Base-by-base conservation (phyloP, 2,113 vertebrate genomes). In the Desmodus rotundus region DNA sequence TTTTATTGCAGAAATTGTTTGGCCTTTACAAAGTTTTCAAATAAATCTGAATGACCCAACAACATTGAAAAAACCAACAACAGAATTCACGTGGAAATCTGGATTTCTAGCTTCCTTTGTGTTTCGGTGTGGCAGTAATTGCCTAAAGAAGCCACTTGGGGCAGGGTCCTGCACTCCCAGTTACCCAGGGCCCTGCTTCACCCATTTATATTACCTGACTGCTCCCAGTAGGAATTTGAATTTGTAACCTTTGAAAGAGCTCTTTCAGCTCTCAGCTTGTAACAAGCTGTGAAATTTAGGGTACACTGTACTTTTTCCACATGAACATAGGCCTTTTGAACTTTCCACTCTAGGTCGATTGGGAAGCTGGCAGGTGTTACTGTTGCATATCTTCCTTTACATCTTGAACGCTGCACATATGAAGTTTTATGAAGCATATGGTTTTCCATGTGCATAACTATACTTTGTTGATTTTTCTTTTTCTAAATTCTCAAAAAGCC, bases 391-490 rank as follows among this genome's bases (percentile, higher is more conserved):
- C 50, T 93, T 70, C 58, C 43, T 83, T 93, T 87, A 94, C 13
- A 38, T 68, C 72, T 86, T 65, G 92, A 80, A 91, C 56, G 85
- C n/a, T 61, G 73, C 26, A 67, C 89, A 97, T 88, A 94, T 31
- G 68, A 36, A 58, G 33, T 88, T 94, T 96, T 45, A 65, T 15
- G 33, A 91, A 97, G 76, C 96, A 97, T 98, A 97, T 95, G 97
- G 86, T 91, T 96, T 94, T 95, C 96, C 91, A 91, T 87, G 94
- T 93, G 88, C 65, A 61, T 88, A 76, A 58, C 73, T 95, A 80
- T 56, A 92, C 77, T 96, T 74, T 92, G 95, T 96, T 96, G 95
- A 95, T 92, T 97, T 97, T 95, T 67, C 47, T 45, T 83, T 95
- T 88, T 91, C 86, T 45, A 87, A 87, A 50, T 97, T 94, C 82